Percentiles rank a stretch among this genome's conserved stretches.
These are phyloP conservation scores for Lycorma delicatula DNA, from an alignment of 1,140 invertebrate species.

Conservation along the genomic window DNA sequence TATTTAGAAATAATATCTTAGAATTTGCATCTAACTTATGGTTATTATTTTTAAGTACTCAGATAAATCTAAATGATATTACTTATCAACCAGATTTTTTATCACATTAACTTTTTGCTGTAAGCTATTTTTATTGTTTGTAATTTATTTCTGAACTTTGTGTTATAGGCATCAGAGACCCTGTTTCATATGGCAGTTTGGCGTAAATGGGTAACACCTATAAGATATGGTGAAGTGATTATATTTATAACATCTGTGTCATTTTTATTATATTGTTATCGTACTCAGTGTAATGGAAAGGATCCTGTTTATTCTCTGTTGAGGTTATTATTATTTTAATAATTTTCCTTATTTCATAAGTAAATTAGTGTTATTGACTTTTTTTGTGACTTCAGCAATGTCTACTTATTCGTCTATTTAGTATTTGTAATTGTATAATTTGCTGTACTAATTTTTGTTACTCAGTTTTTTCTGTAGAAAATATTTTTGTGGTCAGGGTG, in stretches of 20 bases:
- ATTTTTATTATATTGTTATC: constrained; percentile 49
- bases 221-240: constrained; percentile 55
- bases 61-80: too few relatives aligned
- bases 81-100: too few relatives aligned
- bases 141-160: too few relatives aligned
- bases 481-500: too few relatives aligned
- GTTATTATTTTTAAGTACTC: too few relatives aligned
- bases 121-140: too few relatives aligned
- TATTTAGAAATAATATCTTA: too few relatives aligned
- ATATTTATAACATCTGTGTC: constrained; percentile 54
- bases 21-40: too few relatives aligned
- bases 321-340: constrained; percentile 36
- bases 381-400: not conserved
- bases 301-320: constrained; percentile 58
- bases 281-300: constrained; percentile 39
- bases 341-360: not conserved
- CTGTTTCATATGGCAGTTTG: constrained; percentile 61
- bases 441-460: too few relatives aligned
- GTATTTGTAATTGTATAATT: too few relatives aligned
- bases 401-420: not conserved
- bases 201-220: constrained; percentile 48
- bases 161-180: constrained; percentile 62
- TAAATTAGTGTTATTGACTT: not conserved
- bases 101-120: too few relatives aligned
- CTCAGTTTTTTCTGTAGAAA: too few relatives aligned